A percentile compares a stretch with the other conserved stretches of the same genome.
phyloP scores from a whole-genome alignment of 2,888 invertebrate genomes.

The Blomia tropicalis region DNA sequence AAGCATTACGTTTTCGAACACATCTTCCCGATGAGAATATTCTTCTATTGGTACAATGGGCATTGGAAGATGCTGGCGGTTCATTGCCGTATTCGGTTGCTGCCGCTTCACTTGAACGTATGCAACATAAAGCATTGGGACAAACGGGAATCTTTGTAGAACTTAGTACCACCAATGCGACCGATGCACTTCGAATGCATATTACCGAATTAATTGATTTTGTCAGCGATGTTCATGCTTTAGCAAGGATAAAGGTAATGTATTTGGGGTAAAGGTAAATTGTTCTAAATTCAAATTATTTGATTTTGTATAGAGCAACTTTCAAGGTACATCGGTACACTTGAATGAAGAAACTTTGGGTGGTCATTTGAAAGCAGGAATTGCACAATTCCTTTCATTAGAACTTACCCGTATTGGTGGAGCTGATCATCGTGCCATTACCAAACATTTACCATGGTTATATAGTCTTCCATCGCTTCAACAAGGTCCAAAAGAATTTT shows the following conservation, averaged over 20 bases:
- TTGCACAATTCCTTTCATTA: slow-evolving; percentile 63
- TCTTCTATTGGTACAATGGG: slow-evolving; percentile 59
- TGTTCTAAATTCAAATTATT: neutral
- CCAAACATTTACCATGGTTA: slow-evolving; percentile 74
- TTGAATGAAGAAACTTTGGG: slow-evolving; percentile 90
- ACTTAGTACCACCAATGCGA: slow-evolving; percentile 54
- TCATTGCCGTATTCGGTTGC: slow-evolving; percentile 59
- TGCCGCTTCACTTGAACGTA: slow-evolving; percentile 40
- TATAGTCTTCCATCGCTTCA: slow-evolving; percentile 62
- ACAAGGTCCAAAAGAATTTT: slow-evolving; percentile 80
- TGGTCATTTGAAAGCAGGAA: slow-evolving; percentile 83
- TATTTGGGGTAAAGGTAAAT: neutral
- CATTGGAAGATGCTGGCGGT: slow-evolving; percentile 63
- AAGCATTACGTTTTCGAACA: slow-evolving; percentile 85
- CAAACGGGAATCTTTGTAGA: slow-evolving; percentile 17
- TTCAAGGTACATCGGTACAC: slow-evolving; percentile 40
- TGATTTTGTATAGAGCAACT: slow-evolving; percentile 45
- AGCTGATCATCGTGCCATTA: slow-evolving; percentile 62
- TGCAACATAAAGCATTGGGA: neutral
- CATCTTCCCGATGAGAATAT: slow-evolving; percentile 87
- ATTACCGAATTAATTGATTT: slow-evolving; percentile 84
- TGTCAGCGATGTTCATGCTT: slow-evolving; percentile 82
- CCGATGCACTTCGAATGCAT: slow-evolving; percentile 83
- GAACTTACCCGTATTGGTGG: slow-evolving; percentile 70
- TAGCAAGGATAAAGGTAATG: slow-evolving; percentile 85